phyloP scores from a whole-genome alignment of 92 coral and sea anemone genomes.

The Micromussa lordhowensis region DNA sequence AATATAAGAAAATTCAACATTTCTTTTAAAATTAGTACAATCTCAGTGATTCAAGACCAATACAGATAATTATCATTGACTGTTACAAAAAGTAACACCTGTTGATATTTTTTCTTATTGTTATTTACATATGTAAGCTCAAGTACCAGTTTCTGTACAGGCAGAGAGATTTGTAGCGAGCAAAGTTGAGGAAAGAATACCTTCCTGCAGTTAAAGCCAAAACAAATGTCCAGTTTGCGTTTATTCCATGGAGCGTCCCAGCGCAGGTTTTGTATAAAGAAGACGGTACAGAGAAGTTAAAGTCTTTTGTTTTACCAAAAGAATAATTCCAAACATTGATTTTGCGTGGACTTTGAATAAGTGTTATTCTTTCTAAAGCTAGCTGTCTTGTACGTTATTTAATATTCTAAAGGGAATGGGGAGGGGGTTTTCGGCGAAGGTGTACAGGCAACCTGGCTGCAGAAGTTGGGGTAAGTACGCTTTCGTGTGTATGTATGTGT shows the following conservation, averaged over 20 bases:
- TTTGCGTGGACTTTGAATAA: not conserved
- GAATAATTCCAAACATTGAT: not conserved
- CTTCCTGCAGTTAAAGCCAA: not conserved
- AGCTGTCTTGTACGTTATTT: not conserved
- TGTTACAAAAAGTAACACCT: too few relatives aligned
- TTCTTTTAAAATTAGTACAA: too few relatives aligned
- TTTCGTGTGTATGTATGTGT: not conserved
- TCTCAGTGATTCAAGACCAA: too few relatives aligned
- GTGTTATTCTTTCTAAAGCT: not conserved
- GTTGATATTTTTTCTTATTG: too few relatives aligned
- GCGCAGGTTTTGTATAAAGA: not conserved
- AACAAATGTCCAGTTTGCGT: not conserved
- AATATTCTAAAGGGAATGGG: not conserved
- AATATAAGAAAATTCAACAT: too few relatives aligned
- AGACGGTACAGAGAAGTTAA: not conserved
- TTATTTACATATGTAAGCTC: too few relatives aligned
- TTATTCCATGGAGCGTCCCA: constrained; percentile 5
- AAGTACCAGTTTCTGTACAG: too few relatives aligned
- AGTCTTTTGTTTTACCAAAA: not conserved
- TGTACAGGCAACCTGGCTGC: constrained; percentile 9
- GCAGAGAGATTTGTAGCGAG: too few relatives aligned
- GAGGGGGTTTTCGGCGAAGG: not conserved
- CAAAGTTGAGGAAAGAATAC: constrained; percentile 2
- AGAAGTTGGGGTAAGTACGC: constrained; percentile 6
- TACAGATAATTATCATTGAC: too few relatives aligned